Evolutionary conservation across 2,888 invertebrate species (phyloP).

Genomic region (Mythimna loreyi): DNA sequence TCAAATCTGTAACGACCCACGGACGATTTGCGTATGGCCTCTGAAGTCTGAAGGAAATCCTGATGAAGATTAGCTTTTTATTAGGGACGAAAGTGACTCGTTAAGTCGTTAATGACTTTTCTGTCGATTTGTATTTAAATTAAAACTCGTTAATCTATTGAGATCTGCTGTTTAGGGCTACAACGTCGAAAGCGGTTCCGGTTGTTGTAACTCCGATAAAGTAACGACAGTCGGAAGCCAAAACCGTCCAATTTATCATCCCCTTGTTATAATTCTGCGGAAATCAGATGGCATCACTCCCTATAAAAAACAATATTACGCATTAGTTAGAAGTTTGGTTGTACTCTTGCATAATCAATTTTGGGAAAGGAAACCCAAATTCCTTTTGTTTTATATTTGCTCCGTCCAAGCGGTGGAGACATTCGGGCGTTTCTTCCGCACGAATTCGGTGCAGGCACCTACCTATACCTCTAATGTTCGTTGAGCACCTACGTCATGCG

Average conservation of each 20-base stretch:
- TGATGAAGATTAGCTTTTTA: constrained; percentile 21
- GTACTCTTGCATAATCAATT: no score
- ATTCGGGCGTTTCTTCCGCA: no score
- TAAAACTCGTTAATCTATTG: background rate
- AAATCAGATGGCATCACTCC: background rate
- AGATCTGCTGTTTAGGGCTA: background rate
- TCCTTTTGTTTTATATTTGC: no score
- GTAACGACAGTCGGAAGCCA: constrained; percentile 8
- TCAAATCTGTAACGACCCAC: background rate
- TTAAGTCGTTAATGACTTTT: constrained; percentile 1
- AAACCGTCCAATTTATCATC: background rate
- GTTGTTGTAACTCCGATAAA: background rate
- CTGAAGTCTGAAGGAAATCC: background rate
- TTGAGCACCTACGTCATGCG: no score
- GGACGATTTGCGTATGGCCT: background rate
- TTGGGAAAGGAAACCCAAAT: no score
- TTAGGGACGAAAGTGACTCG: background rate
- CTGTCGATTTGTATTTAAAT: background rate
- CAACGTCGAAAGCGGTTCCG: background rate
- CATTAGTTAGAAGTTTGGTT: background rate
- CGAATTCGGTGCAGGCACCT: no score
- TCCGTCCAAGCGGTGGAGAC: no score
- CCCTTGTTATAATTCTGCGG: background rate
- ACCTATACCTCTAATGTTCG: no score
- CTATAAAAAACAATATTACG: background rate